phyloP scores from a whole-genome alignment of 2,113 vertebrate species.

The Ictalurus furcatus region DNA sequence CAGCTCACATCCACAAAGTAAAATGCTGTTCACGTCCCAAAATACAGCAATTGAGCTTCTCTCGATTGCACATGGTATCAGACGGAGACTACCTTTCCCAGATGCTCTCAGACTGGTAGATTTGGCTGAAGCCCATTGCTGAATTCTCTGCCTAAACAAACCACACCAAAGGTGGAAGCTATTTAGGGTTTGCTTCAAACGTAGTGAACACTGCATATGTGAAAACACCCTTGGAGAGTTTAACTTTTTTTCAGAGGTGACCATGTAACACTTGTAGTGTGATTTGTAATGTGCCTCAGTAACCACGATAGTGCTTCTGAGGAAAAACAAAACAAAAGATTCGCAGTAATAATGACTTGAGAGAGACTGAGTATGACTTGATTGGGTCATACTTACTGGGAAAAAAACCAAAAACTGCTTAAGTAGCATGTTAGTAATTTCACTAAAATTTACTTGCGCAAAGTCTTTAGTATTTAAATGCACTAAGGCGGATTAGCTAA shows the following conservation, averaged over 20 bases:
- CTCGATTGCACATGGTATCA: background rate
- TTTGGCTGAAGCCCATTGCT: background rate
- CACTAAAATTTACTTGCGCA: background rate
- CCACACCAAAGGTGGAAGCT: background rate
- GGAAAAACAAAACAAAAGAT: too few relatives aligned
- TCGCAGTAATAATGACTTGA: background rate
- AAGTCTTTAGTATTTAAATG: background rate
- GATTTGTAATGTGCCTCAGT: background rate
- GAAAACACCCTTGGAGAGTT: background rate
- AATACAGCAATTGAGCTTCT: background rate
- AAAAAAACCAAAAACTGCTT: background rate
- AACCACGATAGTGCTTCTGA: background rate
- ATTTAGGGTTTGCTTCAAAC: background rate
- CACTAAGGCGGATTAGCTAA: background rate
- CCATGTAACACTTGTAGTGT: background rate
- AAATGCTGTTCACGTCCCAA: background rate
- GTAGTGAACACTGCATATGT: background rate
- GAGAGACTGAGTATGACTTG: too few relatives aligned
- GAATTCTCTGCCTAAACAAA: background rate
- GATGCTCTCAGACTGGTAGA: background rate
- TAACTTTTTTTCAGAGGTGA: background rate
- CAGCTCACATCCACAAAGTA: background rate
- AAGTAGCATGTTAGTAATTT: background rate
- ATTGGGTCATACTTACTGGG: too few relatives aligned
- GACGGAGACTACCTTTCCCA: background rate